Conservation (phyloP, 2,888 invertebrate genomes). For the Acleris literana region DNA sequence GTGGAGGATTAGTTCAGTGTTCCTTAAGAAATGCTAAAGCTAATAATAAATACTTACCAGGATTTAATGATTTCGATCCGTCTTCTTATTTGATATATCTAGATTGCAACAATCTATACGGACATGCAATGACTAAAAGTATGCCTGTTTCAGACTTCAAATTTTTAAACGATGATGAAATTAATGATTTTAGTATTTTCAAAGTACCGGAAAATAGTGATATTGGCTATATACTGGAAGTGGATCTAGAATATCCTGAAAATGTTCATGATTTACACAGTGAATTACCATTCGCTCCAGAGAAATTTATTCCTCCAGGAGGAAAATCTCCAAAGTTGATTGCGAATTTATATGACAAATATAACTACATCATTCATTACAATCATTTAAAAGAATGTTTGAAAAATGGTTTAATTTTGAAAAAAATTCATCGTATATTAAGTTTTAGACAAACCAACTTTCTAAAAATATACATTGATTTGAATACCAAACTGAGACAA, state of each 20-base stretch:
- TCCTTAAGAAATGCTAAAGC: conserved; percentile 41
- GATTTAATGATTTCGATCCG: conserved; percentile 39
- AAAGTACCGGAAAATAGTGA: too few relatives aligned
- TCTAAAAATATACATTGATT: not conserved
- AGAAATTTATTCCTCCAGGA: not conserved
- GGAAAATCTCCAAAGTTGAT: not conserved
- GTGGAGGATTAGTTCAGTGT: conserved; percentile 43
- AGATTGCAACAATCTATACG: conserved; percentile 52
- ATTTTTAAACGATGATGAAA: not conserved
- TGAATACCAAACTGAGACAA: not conserved
- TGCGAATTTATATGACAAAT: not conserved
- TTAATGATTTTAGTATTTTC: not conserved
- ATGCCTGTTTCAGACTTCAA: conserved; percentile 35
- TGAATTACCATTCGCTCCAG: too few relatives aligned
- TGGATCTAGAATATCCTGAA: not conserved
- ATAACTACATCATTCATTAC: not conserved
- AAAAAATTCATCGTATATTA: not conserved
- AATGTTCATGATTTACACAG: not conserved
- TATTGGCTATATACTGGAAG: not conserved
- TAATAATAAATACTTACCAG: conserved; percentile 23
- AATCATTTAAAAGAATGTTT: not conserved
- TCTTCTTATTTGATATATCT: conserved; percentile 45
- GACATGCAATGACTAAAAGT: conserved; percentile 40
- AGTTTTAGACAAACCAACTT: not conserved
- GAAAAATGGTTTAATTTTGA: not conserved